Conservation (phyloP, 2,113 vertebrate genomes). For the Siphamia tubifer region DNA sequence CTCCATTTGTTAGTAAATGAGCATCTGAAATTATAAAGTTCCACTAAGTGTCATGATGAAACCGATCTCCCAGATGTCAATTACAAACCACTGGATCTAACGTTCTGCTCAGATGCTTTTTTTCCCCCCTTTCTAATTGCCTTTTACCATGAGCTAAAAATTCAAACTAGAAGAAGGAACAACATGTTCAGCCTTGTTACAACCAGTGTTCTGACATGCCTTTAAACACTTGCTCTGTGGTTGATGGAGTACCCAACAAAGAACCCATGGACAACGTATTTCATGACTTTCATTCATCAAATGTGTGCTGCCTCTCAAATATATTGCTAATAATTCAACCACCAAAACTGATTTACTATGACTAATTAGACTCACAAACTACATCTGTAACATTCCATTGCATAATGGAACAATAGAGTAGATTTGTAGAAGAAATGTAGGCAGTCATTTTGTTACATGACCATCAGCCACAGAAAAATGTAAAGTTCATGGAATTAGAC, state of each 20-base stretch:
- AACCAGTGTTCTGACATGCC: background rate
- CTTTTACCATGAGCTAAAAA: background rate
- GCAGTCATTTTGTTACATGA: no score
- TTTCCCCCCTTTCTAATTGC: background rate
- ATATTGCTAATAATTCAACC: no score
- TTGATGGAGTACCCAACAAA: background rate
- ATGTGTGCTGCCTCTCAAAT: no score
- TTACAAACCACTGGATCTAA: background rate
- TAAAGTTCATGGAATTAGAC: no score
- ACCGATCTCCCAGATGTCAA: no score
- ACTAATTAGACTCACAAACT: no score
- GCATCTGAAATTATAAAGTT: background rate
- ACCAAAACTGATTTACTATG: no score
- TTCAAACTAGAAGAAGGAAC: background rate
- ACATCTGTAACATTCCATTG: no score
- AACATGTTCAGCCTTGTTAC: background rate
- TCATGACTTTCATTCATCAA: no score
- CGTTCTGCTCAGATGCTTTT: background rate
- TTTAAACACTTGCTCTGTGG: background rate
- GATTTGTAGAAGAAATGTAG: no score
- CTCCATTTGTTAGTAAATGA: background rate
- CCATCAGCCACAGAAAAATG: no score
- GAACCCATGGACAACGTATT: background rate
- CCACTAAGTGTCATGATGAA: background rate
- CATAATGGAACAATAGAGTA: no score